These are phyloP conservation scores for Mycetomoellerius zeteki DNA, from an alignment of 1,140 invertebrate genomes.

Conservation along the genomic window DNA sequence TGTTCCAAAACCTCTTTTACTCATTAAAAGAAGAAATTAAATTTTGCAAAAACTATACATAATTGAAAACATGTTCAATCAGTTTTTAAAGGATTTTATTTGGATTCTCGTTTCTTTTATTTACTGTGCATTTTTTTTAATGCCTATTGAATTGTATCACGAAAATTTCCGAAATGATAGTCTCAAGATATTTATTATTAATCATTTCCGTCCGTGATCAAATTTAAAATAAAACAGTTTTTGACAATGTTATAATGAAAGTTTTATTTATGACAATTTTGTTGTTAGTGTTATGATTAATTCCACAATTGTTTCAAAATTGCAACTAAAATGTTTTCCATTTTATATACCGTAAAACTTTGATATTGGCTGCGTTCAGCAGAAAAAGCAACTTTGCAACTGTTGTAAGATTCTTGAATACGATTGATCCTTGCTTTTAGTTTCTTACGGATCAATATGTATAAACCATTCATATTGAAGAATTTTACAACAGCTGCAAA, in stretches of 20 bases:
- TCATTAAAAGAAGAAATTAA: background rate
- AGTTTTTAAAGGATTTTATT: background rate
- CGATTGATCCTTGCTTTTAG: too few species aligned
- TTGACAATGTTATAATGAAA: conserved; percentile 30
- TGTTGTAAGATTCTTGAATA: too few species aligned
- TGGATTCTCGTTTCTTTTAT: background rate
- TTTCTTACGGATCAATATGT: too few species aligned
- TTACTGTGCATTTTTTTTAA: background rate
- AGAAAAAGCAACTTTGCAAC: too few species aligned
- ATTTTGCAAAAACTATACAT: background rate
- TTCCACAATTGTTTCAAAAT: background rate
- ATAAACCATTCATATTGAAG: too few species aligned
- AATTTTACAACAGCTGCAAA: too few species aligned
- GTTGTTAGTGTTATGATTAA: background rate
- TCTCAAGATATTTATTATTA: background rate
- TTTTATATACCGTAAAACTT: too few species aligned
- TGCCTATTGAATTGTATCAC: background rate
- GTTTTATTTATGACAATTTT: conserved; percentile 27
- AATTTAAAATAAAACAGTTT: background rate
- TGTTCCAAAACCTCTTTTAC: conserved; percentile 21
- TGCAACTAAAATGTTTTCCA: too few species aligned
- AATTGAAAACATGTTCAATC: background rate
- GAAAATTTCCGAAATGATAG: background rate
- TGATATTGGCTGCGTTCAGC: too few species aligned
- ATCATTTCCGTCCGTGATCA: background rate